Evolutionary conservation across 2,113 vertebrate genomes (phyloP), one percentile per base, ranked within the genome.

Genomic region (Poeciliopsis occidentalis): DNA sequence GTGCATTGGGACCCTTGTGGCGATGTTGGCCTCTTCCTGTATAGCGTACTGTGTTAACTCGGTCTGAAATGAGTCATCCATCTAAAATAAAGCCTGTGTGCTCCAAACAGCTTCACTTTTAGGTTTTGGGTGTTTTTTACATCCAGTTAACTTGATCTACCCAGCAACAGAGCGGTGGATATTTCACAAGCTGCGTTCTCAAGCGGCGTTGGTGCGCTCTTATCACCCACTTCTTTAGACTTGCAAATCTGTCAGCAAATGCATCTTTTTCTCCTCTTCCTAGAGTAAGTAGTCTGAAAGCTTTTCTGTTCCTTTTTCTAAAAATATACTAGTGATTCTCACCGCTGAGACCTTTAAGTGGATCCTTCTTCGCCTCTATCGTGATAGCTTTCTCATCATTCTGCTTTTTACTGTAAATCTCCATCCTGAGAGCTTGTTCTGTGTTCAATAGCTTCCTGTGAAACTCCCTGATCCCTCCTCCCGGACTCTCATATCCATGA

Each of bases 31-130:
- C 76, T 77, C 71, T 69, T 71, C 69, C 67, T 82, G 68, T 34
- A 34, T 37, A 54, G 30, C 73, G 69, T 34, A 78, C 65, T 39
- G 47, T 62, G 37, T 82, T 76, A 39, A 67, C 74, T 76, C 66
- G 70, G 73, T 80, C 69, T 77, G 71, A 34, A 19, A 76, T 83
- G 79, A 91, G 72, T 87, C 82, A 85, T 70, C 79, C 81, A 82
- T 82, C 89, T 80, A 90, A 92, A 92, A 57, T 87, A 88, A 87
- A 87, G 82, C 69, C 12, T 30, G 60, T 71, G 64, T 47, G 24
- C 69, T 74, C 75, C 78, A 64, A 73, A 73, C 76, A 72, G 73
- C 64, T 64, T 26, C 19, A 30, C 26, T 83, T 73, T 69, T 7
- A 67, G 62, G 44, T 69, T 79, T 60, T 8, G n/a, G n/a, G 75